phyloP scores from a whole-genome alignment of 2,797 vertebrate genomes.

The Phrynocephalus forsythii region DNA sequence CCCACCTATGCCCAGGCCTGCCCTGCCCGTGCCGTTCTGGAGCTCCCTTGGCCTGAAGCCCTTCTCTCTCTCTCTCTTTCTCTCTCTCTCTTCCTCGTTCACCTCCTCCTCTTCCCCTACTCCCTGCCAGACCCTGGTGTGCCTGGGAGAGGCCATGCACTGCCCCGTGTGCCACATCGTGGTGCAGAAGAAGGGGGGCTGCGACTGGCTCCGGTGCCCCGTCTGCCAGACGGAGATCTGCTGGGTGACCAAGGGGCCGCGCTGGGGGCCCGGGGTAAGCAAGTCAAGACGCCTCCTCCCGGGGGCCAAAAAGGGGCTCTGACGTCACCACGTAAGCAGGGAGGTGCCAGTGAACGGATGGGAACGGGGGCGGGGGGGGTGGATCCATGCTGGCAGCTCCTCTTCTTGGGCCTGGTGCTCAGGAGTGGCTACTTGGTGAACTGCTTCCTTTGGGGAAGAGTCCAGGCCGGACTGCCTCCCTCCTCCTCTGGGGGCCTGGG shows the following conservation, averaged over 20 bases:
- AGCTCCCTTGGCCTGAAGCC: too few species aligned
- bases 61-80: rapidly evolving
- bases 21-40: too few species aligned
- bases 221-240: constrained; percentile 96
- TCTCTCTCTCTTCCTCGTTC: not conserved
- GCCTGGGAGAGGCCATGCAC: constrained; percentile 90
- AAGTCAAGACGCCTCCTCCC: too few species aligned
- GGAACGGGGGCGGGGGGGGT: too few species aligned
- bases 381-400: too few species aligned
- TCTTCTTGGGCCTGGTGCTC: not conserved
- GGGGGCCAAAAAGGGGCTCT: too few species aligned
- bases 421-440: too few species aligned
- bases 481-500: too few species aligned
- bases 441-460: too few species aligned
- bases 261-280: constrained; percentile 75
- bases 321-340: not conserved
- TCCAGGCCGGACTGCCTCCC: too few species aligned
- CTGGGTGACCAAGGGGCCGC: constrained; percentile 95
- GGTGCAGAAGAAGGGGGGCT: constrained; percentile 95
- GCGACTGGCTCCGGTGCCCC: constrained; percentile 94
- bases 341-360: not conserved
- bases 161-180: constrained; percentile 89
- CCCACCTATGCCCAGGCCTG: not conserved
- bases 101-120: too few species aligned
- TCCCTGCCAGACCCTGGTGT: constrained; percentile 81